Evolutionary conservation across 2,113 vertebrate species (phyloP).

Genomic region (Myotis lucifugus): DNA sequence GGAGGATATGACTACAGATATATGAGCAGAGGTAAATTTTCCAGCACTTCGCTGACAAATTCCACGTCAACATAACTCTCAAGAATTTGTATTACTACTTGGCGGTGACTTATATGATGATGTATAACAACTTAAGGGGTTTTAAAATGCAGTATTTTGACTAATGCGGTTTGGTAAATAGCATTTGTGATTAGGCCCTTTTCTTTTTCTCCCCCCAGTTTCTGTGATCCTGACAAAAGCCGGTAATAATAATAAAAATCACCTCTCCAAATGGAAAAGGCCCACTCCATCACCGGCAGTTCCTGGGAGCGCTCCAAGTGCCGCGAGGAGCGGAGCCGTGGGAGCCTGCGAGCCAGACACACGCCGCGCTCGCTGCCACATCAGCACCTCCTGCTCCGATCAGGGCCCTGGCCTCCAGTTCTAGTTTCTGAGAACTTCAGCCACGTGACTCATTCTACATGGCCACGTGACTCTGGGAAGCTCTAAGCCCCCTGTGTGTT

Average conservation of each 20-base stretch:
- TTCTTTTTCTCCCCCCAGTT: conserved; percentile 64
- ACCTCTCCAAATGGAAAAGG: conserved; percentile 56
- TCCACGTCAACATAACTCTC: conserved; percentile 89
- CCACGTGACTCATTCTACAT: neutral
- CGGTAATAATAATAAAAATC: conserved; percentile 74
- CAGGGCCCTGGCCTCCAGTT: neutral
- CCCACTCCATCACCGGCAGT: conserved; percentile 8
- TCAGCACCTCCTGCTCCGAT: neutral
- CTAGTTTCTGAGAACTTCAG: neutral
- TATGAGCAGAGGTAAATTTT: conserved; percentile 88
- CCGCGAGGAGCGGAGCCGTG: neutral
- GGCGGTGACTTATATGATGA: conserved; percentile 90
- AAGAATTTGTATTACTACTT: conserved; percentile 86
- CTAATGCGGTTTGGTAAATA: conserved; percentile 89
- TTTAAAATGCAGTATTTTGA: conserved; percentile 90
- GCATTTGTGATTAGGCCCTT: conserved; percentile 76
- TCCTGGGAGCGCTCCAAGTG: conserved; percentile 40
- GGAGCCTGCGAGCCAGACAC: neutral
- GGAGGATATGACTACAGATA: conserved; percentile 84
- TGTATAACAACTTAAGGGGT: conserved; percentile 89
- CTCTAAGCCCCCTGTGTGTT: neutral
- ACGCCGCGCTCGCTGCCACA: rapidly evolving
- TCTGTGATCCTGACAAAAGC: conserved; percentile 79
- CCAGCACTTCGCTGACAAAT: conserved; percentile 88
- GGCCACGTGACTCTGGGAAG: rapidly evolving